Base-by-base conservation (phyloP, 2,888 invertebrate genomes). In the Caenorhabditis angaria region DNA sequence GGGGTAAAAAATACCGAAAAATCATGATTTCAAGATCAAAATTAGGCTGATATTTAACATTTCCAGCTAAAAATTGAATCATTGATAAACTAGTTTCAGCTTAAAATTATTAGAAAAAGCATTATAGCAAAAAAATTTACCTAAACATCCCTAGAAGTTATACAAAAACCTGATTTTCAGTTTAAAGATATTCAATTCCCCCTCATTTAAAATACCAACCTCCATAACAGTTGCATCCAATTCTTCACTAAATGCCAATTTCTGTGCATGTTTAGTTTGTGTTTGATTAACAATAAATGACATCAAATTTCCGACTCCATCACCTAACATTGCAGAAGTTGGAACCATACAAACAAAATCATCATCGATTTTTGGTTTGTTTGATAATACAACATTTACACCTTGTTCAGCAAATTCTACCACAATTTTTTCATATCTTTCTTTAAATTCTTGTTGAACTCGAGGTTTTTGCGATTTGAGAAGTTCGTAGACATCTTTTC, bases 301-400 rank as follows among this genome's bases (percentile, higher is more conserved):
- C 82, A 99, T 91, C 61, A 99, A 89, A 89, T 99, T 99, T 61
- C 97, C 77, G 94, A 99, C 95, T 51, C 96, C 97, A 88, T 99
- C 99, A 24, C 99, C 99, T 0, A 94, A 93, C 78, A 95, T 94
- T 0, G 99, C 99, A 67, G 97, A 97, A 0, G 99, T 99, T 0
- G 99, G 99, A 14, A 99, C 93, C 86, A 99, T 90, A 0, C 96
- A 96, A 51, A 97, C 93, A 88, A 97, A 99, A 56, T 93, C 93
- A 65, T 94, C 92, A 0, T 93, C 92, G 88, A 99, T 96, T 0
- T 94, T 94, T 90, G 99, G 99, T 83, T 97, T 94, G 88, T 94
- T 94, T 90, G 94, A 97, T 50, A 99, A 88, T 0, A 94, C 94
- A 0, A 97, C 95, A 89, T 99, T 99, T 63, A 99, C 88, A 82